Conservation (phyloP, 1,140 invertebrate genomes). For the Macrobrachium nipponense region DNA sequence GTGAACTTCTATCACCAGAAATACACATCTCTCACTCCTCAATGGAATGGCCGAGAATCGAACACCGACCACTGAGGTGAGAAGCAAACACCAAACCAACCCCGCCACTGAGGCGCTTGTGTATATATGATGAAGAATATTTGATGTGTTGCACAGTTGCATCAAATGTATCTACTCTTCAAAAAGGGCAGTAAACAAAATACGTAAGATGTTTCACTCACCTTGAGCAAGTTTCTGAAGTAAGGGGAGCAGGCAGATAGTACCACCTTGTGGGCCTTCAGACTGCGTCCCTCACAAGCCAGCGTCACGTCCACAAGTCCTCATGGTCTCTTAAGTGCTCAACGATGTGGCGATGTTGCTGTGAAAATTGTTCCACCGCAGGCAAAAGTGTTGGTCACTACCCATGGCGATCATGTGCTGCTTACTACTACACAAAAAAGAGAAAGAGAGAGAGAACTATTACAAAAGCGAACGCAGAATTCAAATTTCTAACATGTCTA, state of each 20-base stretch:
- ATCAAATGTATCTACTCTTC: too few species aligned
- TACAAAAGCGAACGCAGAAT: background rate
- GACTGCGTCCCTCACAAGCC: constrained; percentile 85
- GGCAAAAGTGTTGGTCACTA: constrained; percentile 74
- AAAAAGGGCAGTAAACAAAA: too few species aligned
- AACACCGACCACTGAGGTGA: too few species aligned
- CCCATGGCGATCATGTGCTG: constrained; percentile 63
- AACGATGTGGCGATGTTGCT: constrained; percentile 86
- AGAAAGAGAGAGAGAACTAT: background rate
- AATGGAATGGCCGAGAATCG: too few species aligned
- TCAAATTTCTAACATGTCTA: background rate
- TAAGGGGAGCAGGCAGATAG: constrained; percentile 74
- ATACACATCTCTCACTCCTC: too few species aligned
- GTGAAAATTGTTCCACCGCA: constrained; percentile 90
- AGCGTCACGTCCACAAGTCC: constrained; percentile 88
- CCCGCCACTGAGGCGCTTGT: too few species aligned
- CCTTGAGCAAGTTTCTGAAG: constrained; percentile 84
- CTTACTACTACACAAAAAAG: constrained; percentile 45
- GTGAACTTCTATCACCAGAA: too few species aligned
- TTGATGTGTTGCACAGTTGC: too few species aligned
- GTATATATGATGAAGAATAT: too few species aligned
- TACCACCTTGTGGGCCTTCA: constrained; percentile 88
- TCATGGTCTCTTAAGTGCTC: constrained; percentile 84
- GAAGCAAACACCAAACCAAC: too few species aligned
- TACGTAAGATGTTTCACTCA: constrained; percentile 64